Evolutionary conservation across 2,797 vertebrate species (phyloP).

Genomic region (Mormyrus hasselquistii): DNA sequence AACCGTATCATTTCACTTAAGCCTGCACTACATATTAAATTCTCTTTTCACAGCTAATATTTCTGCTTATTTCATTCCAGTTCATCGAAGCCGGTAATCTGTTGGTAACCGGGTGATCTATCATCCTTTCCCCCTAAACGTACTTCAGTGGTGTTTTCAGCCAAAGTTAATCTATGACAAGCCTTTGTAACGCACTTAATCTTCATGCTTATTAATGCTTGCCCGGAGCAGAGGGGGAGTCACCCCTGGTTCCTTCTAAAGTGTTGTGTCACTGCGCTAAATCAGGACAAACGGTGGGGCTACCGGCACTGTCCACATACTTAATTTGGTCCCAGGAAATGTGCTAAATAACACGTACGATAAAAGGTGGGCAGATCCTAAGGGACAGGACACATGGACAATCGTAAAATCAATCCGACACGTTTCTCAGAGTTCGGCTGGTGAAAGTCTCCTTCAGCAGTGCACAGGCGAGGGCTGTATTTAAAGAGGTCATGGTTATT

Average conservation of each 20-base stretch:
- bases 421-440: neutral
- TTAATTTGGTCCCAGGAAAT: neutral
- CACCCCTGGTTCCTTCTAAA: neutral
- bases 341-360: neutral
- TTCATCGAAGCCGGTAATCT: neutral
- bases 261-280: neutral
- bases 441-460: neutral
- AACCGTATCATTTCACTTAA: neutral
- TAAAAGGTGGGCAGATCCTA: neutral
- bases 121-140: neutral
- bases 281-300: neutral
- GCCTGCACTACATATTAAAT: neutral
- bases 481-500: neutral
- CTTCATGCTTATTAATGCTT: neutral
- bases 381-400: neutral
- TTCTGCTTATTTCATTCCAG: neutral
- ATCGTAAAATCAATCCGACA: neutral
- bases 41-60: neutral
- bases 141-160: neutral
- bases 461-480: neutral
- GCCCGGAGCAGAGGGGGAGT: neutral
- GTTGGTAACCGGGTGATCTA: neutral
- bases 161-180: neutral
- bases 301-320: neutral
- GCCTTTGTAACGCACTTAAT: neutral